These are phyloP conservation scores for Drosophila miranda DNA, from an alignment of 1,140 invertebrate species.

Conservation along the genomic window DNA sequence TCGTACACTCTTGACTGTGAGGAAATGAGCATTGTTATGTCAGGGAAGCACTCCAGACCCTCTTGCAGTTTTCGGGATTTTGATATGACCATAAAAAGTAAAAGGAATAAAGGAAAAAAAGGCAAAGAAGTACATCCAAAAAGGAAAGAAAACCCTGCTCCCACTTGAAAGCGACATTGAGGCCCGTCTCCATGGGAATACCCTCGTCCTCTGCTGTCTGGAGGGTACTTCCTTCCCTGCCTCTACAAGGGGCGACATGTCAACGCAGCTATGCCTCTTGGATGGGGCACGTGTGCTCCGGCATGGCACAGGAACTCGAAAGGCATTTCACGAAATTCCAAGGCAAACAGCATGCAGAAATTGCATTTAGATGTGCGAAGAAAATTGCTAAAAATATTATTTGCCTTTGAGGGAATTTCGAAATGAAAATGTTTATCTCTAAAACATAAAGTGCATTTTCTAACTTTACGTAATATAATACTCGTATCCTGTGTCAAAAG, in stretches of 20 bases:
- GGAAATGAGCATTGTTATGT: slow-evolving; percentile 43
- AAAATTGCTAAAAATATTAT: slow-evolving; percentile 25
- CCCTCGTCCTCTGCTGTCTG: not conserved
- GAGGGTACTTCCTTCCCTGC: slow-evolving; percentile 12
- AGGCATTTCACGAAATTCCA: slow-evolving; percentile 33
- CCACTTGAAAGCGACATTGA: not conserved
- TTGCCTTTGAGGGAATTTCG: slow-evolving; percentile 1
- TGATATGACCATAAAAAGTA: slow-evolving; percentile 36
- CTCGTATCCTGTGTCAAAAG: slow-evolving; percentile 2
- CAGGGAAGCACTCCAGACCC: slow-evolving; percentile 20
- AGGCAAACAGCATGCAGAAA: slow-evolving; percentile 23
- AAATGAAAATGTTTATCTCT: slow-evolving; percentile 17
- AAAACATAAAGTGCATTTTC: not conserved
- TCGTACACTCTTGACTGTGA: not conserved
- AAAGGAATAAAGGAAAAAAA: slow-evolving; percentile 13
- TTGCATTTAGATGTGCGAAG: slow-evolving; percentile 40
- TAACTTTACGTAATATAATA: slow-evolving; percentile 4
- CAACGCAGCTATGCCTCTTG: slow-evolving; percentile 37
- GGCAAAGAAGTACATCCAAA: slow-evolving; percentile 26
- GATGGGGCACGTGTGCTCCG: slow-evolving; percentile 27
- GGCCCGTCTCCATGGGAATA: too few relatives aligned
- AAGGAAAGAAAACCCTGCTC: not conserved
- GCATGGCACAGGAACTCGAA: too few relatives aligned
- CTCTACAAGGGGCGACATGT: slow-evolving; percentile 2
- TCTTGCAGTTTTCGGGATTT: slow-evolving; percentile 5